These are phyloP conservation scores for Heteractis magnifica DNA, from an alignment of 92 coral and sea anemone species.

Conservation along the genomic window DNA sequence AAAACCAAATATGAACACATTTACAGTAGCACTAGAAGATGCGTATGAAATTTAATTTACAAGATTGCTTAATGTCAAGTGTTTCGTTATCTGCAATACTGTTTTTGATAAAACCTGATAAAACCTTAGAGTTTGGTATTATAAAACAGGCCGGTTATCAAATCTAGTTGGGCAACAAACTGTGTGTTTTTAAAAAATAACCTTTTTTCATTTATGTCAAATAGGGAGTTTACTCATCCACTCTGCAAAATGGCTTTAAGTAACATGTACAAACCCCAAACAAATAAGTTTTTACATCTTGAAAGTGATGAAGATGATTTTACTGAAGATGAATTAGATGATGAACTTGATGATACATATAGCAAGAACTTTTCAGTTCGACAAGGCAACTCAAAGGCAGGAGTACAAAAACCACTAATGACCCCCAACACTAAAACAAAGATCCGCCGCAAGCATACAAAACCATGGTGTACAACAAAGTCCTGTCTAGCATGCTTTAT, in stretches of 20 bases:
- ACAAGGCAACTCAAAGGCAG: constrained; percentile 52
- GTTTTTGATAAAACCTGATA: too few relatives aligned
- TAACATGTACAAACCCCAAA: constrained; percentile 89
- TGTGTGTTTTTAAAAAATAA: neutral
- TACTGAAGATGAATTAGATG: constrained; percentile 76
- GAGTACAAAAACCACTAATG: constrained; percentile 55
- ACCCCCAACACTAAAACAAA: constrained; percentile 69
- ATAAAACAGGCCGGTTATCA: too few relatives aligned
- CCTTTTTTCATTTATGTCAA: neutral
- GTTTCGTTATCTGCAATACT: too few relatives aligned
- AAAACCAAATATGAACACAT: too few relatives aligned
- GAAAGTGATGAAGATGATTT: constrained; percentile 88
- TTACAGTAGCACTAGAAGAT: too few relatives aligned
- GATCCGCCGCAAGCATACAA: constrained; percentile 67
- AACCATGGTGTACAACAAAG: constrained; percentile 82
- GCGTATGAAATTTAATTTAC: too few relatives aligned
- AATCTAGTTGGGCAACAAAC: too few relatives aligned
- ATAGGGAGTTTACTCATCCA: neutral
- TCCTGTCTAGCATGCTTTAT: constrained; percentile 79
- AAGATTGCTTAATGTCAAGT: too few relatives aligned
- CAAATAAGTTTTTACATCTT: constrained; percentile 81
- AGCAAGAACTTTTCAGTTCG: constrained; percentile 50
- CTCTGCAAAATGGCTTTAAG: constrained; percentile 72
- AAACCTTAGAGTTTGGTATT: too few relatives aligned
- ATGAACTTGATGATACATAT: constrained; percentile 67